Base-by-base conservation (phyloP, 2,888 invertebrate species). In the Brachyopa scutellaris region DNA sequence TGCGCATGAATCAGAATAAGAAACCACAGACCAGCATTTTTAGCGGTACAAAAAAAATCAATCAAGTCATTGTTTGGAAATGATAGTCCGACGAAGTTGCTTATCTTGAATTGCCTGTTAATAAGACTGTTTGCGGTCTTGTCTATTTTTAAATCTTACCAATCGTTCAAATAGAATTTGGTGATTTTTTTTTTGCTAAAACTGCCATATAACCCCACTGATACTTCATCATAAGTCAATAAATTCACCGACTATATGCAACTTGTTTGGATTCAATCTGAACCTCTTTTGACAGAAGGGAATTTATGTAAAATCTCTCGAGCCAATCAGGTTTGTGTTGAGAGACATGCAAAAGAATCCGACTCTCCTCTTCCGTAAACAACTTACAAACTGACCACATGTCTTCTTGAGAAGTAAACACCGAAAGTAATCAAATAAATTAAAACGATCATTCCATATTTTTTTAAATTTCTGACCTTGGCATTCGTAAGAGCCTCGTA, bases 391-490 rank as follows among this genome's bases (percentile, higher is more conserved):
- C n/a, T n/a, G n/a, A n/a, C n/a, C n/a, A n/a, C n/a, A n/a, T n/a
- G n/a, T n/a, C n/a, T n/a, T n/a, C n/a, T n/a, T n/a, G n/a, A 26
- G 3, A 26, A 6, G 26, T 26, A 26, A 26, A 26, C 26, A 26
- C 26, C 21, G 23, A 38, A 23, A 26, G 15, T 23, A 40, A 31
- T 31, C 15, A 53, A 19, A 49, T 17, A 51, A 64, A 51, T 29
- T 23, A n/a, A n/a, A 29, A 29, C 21, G 40, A 51, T 51, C 29
- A 40, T 29, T 40, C 15, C 33, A 31, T 29, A 11, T 29, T 59
- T 59, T 45, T 67, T 8, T 49, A 51, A 40, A 51, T 55, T 8
- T 31, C 53, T 33, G 45, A 67, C 67, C 67, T 67, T 67, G 67
- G 67, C 67, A 67, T 67, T 67, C 67, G 11, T 21, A 21, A 42